A percentile compares a stretch with the other conserved stretches of the same genome.
Conservation (phyloP, 2,797 vertebrate genomes). For the Sylvilagus floridanus region DNA sequence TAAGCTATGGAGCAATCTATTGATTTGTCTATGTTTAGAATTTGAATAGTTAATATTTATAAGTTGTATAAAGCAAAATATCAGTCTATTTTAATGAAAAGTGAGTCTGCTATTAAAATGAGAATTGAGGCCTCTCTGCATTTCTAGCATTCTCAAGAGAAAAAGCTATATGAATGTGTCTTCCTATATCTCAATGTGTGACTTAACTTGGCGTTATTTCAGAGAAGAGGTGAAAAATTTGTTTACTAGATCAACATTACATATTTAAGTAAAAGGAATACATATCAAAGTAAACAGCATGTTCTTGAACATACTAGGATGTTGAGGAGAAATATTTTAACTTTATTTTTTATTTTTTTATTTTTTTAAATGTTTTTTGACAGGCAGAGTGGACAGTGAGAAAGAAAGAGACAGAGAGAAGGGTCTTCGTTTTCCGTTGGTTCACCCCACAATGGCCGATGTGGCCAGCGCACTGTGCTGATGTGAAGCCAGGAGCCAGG, state of each 20-base stretch:
- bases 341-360: neutral
- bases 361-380: too few relatives aligned
- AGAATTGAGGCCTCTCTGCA: neutral
- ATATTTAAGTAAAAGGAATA: constrained; percentile 24
- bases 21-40: neutral
- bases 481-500: too few relatives aligned
- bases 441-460: too few relatives aligned
- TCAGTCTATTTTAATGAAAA: neutral
- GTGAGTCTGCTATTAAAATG: neutral
- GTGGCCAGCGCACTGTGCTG: too few relatives aligned
- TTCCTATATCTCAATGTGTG: neutral
- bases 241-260: neutral
- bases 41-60: neutral
- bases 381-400: too few relatives aligned
- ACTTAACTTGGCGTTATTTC: constrained; percentile 41
- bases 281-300: neutral
- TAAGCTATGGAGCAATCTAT: neutral
- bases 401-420: too few relatives aligned
- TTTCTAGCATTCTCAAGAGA: constrained; percentile 29
- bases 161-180: neutral
- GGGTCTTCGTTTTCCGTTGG: too few relatives aligned
- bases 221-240: neutral
- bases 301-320: neutral
- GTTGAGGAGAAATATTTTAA: neutral
- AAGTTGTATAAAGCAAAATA: constrained; percentile 27